Conservation (phyloP, 2,888 invertebrate species). For the Stegana nigrithorax region DNA sequence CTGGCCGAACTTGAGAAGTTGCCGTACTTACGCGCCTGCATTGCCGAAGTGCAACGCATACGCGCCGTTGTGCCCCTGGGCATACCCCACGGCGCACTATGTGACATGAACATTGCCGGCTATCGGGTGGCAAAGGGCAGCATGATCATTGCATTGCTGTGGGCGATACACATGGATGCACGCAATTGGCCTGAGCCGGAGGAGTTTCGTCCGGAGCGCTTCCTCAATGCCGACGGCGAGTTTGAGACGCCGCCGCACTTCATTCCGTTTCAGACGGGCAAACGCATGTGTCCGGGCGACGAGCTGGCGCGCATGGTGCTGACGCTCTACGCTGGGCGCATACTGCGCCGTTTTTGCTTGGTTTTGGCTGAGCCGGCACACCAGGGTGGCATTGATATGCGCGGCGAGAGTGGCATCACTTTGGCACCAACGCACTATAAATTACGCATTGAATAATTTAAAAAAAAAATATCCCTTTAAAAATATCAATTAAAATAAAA, state of each 20-base stretch:
- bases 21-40: constrained; percentile 72
- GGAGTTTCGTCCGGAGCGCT: constrained; percentile 77
- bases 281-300: constrained; percentile 87
- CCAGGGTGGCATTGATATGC: constrained; percentile 70
- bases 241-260: constrained; percentile 77
- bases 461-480: too few relatives aligned
- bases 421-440: constrained; percentile 75
- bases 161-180: constrained; percentile 83
- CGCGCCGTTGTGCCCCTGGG: constrained; percentile 85
- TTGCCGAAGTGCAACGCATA: constrained; percentile 83
- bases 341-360: constrained; percentile 73
- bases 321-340: constrained; percentile 74
- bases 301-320: constrained; percentile 82
- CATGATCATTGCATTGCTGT: constrained; percentile 84
- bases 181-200: constrained; percentile 77
- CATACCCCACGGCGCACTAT: constrained; percentile 82
- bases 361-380: constrained; percentile 36
- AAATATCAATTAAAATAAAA: too few relatives aligned
- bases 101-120: constrained; percentile 71
- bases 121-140: constrained; percentile 77
- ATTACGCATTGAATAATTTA: constrained; percentile 18
- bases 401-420: constrained; percentile 81
- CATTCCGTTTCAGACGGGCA: constrained; percentile 89
- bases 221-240: constrained; percentile 75
- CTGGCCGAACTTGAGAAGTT: constrained; percentile 58